Conservation (phyloP, 2,888 invertebrate genomes). For the Thumatha senex region DNA sequence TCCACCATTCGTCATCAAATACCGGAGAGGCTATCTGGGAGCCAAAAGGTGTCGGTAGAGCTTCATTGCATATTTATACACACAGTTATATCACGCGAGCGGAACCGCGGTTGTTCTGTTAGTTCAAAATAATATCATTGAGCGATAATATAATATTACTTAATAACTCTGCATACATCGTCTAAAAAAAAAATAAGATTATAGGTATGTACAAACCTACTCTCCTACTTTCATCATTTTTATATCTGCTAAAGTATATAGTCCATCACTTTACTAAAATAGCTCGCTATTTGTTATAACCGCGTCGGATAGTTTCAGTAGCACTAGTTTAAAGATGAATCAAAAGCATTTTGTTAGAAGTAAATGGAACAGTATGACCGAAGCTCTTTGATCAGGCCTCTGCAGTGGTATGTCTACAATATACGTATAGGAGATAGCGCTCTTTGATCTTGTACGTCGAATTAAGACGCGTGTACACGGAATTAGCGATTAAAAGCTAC, state of each 20-base stretch:
- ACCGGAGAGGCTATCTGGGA: too few species aligned
- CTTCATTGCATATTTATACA: too few species aligned
- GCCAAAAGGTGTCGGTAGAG: too few species aligned
- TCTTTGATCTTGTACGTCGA: constrained; percentile 10
- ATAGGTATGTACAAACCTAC: too few species aligned
- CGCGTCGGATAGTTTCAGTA: background rate
- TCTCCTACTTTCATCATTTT: background rate
- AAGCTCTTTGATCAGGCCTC: constrained; percentile 32
- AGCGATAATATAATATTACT: too few species aligned
- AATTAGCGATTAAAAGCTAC: background rate
- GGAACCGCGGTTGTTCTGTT: too few species aligned
- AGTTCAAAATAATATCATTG: too few species aligned
- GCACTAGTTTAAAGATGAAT: constrained; percentile 8
- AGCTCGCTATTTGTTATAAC: constrained; percentile 1
- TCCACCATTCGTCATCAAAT: too few species aligned
- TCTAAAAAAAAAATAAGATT: too few species aligned
- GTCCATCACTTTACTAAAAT: background rate
- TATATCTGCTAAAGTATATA: too few species aligned
- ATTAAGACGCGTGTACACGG: constrained; percentile 5
- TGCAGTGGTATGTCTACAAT: constrained; percentile 6
- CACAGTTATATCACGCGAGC: too few species aligned
- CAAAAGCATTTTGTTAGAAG: constrained; percentile 23
- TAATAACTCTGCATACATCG: too few species aligned
- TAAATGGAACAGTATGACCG: constrained; percentile 25
- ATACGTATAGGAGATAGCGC: background rate